phyloP scores from a whole-genome alignment of 2,797 vertebrate species.

The Graptemys geographica region DNA sequence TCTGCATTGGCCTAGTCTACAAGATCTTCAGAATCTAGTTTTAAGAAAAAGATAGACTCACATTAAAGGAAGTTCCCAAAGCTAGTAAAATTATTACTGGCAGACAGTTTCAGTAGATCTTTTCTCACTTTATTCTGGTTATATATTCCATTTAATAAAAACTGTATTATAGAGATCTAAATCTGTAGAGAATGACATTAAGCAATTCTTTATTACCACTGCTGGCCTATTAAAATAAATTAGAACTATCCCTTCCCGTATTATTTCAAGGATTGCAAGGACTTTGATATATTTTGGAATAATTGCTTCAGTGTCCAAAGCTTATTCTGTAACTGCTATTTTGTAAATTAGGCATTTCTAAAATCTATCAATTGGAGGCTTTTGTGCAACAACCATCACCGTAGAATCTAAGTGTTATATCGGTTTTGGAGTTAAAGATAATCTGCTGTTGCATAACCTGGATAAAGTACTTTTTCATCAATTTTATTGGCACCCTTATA shows the following conservation, averaged over 20 bases:
- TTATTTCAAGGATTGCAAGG: conserved; percentile 45
- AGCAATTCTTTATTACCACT: conserved; percentile 62
- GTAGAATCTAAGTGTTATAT: neutral
- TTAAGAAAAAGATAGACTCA: conserved; percentile 22
- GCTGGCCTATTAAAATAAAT: conserved; percentile 71
- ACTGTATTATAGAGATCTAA: conserved; percentile 72
- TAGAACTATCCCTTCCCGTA: conserved; percentile 49
- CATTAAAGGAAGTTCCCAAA: neutral
- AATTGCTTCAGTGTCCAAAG: conserved; percentile 45
- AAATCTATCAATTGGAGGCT: neutral
- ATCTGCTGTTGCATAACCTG: neutral
- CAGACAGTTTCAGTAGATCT: conserved; percentile 41
- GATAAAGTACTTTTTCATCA: neutral
- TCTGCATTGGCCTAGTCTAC: neutral
- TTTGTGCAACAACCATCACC: neutral
- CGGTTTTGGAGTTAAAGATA: neutral
- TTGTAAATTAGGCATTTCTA: neutral
- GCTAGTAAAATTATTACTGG: conserved; percentile 27
- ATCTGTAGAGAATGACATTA: conserved; percentile 58
- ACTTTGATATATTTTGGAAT: conserved; percentile 46
- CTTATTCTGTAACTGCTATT: conserved; percentile 44
- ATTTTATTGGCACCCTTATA: conserved; percentile 41
- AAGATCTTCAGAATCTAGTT: neutral
- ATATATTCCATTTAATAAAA: conserved; percentile 63
- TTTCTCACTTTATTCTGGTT: conserved; percentile 57